Evolutionary conservation across 2,113 vertebrate species (phyloP), one percentile per base, ranked within the genome.

Genomic region (Saiga tatarica): DNA sequence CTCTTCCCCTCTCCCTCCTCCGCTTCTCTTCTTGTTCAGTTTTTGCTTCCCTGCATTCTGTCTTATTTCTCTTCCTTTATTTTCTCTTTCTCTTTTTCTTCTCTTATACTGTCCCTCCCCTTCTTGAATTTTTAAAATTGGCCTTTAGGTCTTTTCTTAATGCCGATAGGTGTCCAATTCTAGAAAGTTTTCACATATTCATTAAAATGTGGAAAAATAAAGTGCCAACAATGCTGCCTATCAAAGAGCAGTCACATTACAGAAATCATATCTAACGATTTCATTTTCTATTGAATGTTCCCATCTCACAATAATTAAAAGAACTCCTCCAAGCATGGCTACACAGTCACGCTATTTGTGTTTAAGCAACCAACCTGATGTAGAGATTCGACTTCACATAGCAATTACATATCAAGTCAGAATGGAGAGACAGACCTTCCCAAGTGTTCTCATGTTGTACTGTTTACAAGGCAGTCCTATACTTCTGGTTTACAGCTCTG

Each of bases 381-480:
- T 50, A 57, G 53, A 67, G 83, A 42, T 91, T 25, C 47, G 81
- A 36, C 96, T 97, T 95, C 25, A 87, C 79, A 10, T 9, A 62
- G 89, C 36, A 60, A 17, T 47, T 78, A 84, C 87, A 19, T 81
- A 86, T 64, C 0, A 21, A 91, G 85, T 89, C 57, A 42, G 50
- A 71, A 26, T 21, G 25, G 78, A 94, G 96, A 79, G 92, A 74
- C 90, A 93, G 97, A 59, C 82, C 52, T 84, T 90, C 62, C 89
- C 45, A 23, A 85, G 28, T n/a, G 87, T 81, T 95, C 95, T 87
- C 85, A 55, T 42, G 91, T 59, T 82, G 87, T 86, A 57, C 91
- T 97, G 87, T 96, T 98, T 98, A 98, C 95, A 97, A 95, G 97
- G 89, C 96, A 47, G 81, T 45, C 94, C 96, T 96, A 74, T 64